These are phyloP conservation scores for Apomyelois bistriatella DNA, from an alignment of 2,888 invertebrate species.

Conservation along the genomic window DNA sequence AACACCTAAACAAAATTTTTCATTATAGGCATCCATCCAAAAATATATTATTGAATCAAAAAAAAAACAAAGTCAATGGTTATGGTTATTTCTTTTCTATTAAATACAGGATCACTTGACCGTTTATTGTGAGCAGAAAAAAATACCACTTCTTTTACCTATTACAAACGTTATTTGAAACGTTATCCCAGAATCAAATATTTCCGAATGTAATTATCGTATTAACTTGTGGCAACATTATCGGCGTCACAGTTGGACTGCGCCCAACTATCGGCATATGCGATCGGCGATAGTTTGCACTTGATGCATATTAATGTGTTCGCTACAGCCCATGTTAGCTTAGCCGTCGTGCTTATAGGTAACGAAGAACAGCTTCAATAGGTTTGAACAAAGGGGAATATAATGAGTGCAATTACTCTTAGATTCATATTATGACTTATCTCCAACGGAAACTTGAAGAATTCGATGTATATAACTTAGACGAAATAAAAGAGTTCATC, in stretches of 20 bases:
- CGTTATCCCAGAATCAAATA: background rate
- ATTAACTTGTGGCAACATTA: background rate
- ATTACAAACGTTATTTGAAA: background rate
- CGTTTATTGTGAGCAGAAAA: no score
- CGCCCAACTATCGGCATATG: constrained; percentile 9
- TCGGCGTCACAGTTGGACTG: constrained; percentile 3
- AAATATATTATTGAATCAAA: no score
- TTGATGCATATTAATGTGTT: constrained; percentile 56
- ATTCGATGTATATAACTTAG: no score
- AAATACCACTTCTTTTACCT: no score
- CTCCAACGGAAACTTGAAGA: no score
- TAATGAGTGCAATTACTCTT: background rate
- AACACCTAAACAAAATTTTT: no score
- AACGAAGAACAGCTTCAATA: background rate
- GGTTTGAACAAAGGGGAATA: background rate
- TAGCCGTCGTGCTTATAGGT: background rate
- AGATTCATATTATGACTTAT: no score
- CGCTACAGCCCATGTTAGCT: background rate
- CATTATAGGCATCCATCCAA: no score
- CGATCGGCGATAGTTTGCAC: constrained; percentile 42
- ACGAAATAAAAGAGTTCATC: no score
- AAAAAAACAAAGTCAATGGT: no score
- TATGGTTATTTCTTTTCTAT: no score
- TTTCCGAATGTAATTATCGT: background rate
- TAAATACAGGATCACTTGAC: no score